Evolutionary conservation across 1,140 invertebrate species (phyloP).

Genomic region (Spodoptera frugiperda): DNA sequence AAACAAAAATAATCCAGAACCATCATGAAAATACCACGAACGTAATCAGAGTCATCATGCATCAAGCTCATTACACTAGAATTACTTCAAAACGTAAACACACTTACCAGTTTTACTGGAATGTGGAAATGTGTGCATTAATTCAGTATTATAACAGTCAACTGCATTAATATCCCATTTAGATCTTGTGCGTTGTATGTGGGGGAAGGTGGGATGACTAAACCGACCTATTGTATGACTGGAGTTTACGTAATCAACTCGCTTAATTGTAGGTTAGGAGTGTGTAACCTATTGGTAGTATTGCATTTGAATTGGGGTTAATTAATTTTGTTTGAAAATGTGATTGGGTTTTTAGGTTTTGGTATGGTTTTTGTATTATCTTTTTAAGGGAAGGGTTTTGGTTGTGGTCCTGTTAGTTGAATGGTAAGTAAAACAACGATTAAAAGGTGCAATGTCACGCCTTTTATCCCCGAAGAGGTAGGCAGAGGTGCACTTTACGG

Average conservation of each 20-base stretch:
- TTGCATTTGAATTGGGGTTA: no score
- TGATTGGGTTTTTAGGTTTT: no score
- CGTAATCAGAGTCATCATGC: slow-evolving; percentile 7
- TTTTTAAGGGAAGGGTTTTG: no score
- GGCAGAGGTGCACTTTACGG: no score
- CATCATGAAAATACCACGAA: background rate
- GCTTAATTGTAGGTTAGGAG: background rate
- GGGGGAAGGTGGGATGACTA: slow-evolving; percentile 33
- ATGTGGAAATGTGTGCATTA: slow-evolving; percentile 42
- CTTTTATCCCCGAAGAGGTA: no score
- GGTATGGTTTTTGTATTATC: no score
- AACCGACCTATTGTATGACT: background rate
- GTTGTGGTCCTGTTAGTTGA: no score
- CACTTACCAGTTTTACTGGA: slow-evolving; percentile 29
- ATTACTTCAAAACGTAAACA: slow-evolving; percentile 9
- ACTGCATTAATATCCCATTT: slow-evolving; percentile 44
- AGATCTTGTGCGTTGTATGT: slow-evolving; percentile 23
- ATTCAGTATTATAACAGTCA: background rate
- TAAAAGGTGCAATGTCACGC: no score
- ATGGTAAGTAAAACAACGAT: no score
- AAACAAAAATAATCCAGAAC: no score
- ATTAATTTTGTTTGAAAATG: no score
- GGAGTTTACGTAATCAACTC: slow-evolving; percentile 9
- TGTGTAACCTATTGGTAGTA: background rate
- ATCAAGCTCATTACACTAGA: slow-evolving; percentile 14